Base-by-base conservation (phyloP, 1,140 invertebrate genomes). In the Trichomalopsis sarcophagae region DNA sequence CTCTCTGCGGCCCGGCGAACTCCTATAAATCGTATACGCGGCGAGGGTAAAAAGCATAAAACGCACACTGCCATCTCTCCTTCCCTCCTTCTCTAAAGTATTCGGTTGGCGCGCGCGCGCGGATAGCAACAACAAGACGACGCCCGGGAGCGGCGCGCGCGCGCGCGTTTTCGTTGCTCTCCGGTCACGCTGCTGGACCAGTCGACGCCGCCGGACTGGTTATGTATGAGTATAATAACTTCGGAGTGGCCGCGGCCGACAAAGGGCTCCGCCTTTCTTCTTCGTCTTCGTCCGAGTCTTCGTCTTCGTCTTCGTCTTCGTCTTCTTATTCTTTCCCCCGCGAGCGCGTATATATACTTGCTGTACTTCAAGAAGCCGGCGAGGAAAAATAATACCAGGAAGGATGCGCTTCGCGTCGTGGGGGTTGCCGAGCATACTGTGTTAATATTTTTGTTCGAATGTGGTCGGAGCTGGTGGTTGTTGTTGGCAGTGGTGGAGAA, bases 201-300 rank as follows among this genome's bases (percentile, higher is more conserved):
- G 78, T 75, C 68, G 27, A 21, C 30, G 21, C 10, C 47, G 40
- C 73, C 9, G 23, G 84, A 84, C 78, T 84, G 84, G 84, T 84
- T 84, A 81, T 85, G 55, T 36, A 84, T 75, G 77, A 71, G 84
- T 75, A 47, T 85, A 85, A 82, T 85, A 85, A 85, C 62, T 82
- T 50, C 27, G 55, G 30, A 30, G n/a, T 27, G 36, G n/a, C 23
- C 21, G 33, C 5, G 55, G 17, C 79, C 66, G 66, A 85, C 80
- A 85, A 85, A 82, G 36, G 84, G 62, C 27, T 47, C 47, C 55
- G 17, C 69, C 23, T 33, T 73, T 30, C 66, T 62, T 84, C 36
- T 21, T 40, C 84, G n/a, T 77, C 36, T 74, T 30, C 66, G 7
- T 69, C 76, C n/a, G n/a, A n/a, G n/a, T n/a, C n/a, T n/a, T n/a